A percentile compares a stretch with the other conserved stretches of the same genome.
phyloP scores from a whole-genome alignment of 2,888 invertebrate species.

The Gortyna flavago region DNA sequence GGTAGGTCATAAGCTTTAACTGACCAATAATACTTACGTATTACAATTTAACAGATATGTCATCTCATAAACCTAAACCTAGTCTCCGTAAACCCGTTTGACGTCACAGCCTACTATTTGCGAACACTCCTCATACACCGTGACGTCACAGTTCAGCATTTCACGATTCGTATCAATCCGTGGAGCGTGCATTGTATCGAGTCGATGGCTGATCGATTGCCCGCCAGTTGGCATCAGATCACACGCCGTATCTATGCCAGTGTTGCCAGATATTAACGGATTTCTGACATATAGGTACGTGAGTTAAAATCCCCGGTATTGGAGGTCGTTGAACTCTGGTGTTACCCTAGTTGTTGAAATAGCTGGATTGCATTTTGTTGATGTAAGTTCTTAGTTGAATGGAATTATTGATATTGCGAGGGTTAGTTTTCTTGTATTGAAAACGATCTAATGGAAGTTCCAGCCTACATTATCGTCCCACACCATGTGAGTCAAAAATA shows the following conservation, averaged over 20 bases:
- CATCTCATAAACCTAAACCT: constrained; percentile 20
- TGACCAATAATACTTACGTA: too few relatives aligned
- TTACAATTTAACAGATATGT: constrained; percentile 16
- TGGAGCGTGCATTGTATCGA: constrained; percentile 57
- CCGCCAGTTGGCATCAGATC: constrained; percentile 64
- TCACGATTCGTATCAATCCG: constrained; percentile 55
- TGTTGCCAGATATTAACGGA: constrained; percentile 59
- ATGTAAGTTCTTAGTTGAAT: constrained; percentile 19
- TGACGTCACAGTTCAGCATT: constrained; percentile 51
- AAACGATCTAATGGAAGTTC: neutral
- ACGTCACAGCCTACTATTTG: constrained; percentile 45
- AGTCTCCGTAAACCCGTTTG: constrained; percentile 27
- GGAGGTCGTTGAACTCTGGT: constrained; percentile 57
- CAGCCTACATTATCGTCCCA: too few relatives aligned
- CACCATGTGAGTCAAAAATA: too few relatives aligned
- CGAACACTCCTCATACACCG: constrained; percentile 46
- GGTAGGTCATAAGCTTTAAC: too few relatives aligned
- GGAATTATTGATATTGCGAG: constrained; percentile 5
- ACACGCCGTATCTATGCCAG: constrained; percentile 62
- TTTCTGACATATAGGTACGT: constrained; percentile 62
- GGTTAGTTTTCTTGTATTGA: neutral
- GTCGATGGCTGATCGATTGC: constrained; percentile 54
- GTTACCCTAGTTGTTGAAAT: constrained; percentile 55
- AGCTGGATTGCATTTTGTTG: constrained; percentile 33
- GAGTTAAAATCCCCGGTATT: constrained; percentile 52